These are phyloP conservation scores for Epizoanthus illoricatus DNA, from an alignment of 92 coral and sea anemone species.

Conservation along the genomic window DNA sequence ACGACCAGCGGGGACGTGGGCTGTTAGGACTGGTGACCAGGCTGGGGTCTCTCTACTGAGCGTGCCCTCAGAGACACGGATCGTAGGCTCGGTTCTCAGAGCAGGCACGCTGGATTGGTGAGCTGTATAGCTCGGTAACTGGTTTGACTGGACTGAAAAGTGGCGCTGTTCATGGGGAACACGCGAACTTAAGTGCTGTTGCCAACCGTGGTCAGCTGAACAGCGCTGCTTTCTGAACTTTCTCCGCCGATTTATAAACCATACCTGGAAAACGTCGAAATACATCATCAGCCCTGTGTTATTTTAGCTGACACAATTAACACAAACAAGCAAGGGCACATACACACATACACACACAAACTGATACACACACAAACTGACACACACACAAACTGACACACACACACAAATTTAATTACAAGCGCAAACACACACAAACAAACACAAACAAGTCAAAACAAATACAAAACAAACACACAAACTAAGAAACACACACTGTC, in stretches of 20 bases:
- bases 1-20: background rate
- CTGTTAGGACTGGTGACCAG: conserved; percentile 17
- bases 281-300: no score
- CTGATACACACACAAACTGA: no score
- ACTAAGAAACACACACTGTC: no score
- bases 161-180: background rate
- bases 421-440: no score
- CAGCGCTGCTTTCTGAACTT: background rate
- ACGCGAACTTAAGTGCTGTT: background rate
- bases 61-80: background rate
- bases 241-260: conserved; percentile 2
- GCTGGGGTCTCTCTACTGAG: background rate
- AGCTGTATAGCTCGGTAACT: no score
- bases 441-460: no score
- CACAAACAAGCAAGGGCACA: no score
- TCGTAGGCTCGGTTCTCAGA: background rate
- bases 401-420: no score
- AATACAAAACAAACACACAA: no score
- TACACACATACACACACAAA: no score
- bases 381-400: no score
- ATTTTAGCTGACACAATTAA: no score
- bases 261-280: background rate
- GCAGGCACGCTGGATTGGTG: background rate
- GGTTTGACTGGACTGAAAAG: background rate
- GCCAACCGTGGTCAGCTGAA: background rate